A percentile compares a stretch with the other conserved stretches of the same genome.
phyloP scores from a whole-genome alignment of 2,888 invertebrate species.

The Drosophila kambysellisi region DNA sequence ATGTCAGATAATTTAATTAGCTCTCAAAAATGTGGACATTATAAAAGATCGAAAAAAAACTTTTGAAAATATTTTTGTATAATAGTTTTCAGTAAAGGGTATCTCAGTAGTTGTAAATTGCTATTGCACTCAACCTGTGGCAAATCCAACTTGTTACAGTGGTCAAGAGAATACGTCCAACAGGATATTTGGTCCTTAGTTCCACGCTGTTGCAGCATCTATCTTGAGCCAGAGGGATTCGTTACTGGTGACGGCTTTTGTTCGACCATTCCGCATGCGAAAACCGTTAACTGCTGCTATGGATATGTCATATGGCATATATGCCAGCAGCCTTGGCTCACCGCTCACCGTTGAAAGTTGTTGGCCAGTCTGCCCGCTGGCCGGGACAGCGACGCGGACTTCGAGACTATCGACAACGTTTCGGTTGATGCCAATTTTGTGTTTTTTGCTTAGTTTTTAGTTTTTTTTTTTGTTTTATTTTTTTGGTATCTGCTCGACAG shows the following conservation, averaged over 20 bases:
- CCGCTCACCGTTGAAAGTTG: conserved; percentile 21
- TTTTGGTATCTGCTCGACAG: conserved; percentile 22
- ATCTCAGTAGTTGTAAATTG: background rate
- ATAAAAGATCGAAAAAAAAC: background rate
- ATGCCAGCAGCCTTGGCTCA: conserved; percentile 70
- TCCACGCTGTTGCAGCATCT: background rate
- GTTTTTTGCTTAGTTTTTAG: background rate
- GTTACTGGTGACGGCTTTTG: conserved; percentile 30
- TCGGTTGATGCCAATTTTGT: conserved; percentile 40
- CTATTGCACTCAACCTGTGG: background rate
- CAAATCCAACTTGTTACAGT: conserved; percentile 17
- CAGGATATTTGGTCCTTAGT: conserved; percentile 3
- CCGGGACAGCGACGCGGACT: conserved; percentile 30
- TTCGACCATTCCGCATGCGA: conserved; percentile 32
- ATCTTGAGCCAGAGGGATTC: conserved; percentile 21
- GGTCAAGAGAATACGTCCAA: conserved; percentile 20
- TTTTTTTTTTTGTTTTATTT: background rate
- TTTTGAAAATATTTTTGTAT: background rate
- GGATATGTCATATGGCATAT: conserved; percentile 13
- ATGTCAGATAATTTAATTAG: background rate
- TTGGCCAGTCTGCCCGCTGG: conserved; percentile 29
- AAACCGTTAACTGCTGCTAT: conserved; percentile 68
- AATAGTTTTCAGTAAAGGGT: conserved; percentile 5
- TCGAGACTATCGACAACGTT: conserved; percentile 35
- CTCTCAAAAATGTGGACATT: background rate